phyloP scores from a whole-genome alignment of 1,140 invertebrate genomes.

The Laodelphax striatellus region DNA sequence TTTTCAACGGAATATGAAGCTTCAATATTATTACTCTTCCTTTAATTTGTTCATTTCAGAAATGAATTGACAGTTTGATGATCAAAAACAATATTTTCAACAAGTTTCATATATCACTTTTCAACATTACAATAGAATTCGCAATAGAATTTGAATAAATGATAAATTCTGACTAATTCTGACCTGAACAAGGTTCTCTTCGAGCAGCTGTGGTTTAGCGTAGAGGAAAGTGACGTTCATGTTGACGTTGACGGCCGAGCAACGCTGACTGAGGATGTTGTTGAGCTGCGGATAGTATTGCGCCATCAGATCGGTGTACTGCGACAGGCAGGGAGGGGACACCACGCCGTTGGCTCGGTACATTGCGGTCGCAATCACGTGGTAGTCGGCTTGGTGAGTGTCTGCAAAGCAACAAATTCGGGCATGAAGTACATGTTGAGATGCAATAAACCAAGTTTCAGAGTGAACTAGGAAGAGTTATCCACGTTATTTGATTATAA shows the following conservation, averaged over 20 bases:
- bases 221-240: conserved; percentile 87
- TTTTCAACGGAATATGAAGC: too few species aligned
- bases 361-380: conserved; percentile 75
- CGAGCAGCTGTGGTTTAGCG: conserved; percentile 57
- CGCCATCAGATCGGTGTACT: conserved; percentile 73
- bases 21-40: too few species aligned
- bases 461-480: too few species aligned
- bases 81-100: too few species aligned
- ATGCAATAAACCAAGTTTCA: too few species aligned
- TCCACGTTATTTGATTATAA: too few species aligned
- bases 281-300: conserved; percentile 74
- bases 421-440: not conserved
- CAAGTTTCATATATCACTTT: too few species aligned
- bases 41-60: too few species aligned
- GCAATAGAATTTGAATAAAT: too few species aligned
- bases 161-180: not conserved
- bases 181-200: conserved; percentile 73
- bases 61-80: too few species aligned
- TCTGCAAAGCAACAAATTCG: conserved; percentile 38
- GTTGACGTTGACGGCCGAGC: conserved; percentile 87
- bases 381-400: conserved; percentile 86
- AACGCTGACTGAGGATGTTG: conserved; percentile 72
- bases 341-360: conserved; percentile 85
- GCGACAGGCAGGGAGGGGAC: conserved; percentile 63
- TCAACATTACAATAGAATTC: too few species aligned